phyloP scores from a whole-genome alignment of 2,888 invertebrate species.

The Drosophila acutilabella region DNA sequence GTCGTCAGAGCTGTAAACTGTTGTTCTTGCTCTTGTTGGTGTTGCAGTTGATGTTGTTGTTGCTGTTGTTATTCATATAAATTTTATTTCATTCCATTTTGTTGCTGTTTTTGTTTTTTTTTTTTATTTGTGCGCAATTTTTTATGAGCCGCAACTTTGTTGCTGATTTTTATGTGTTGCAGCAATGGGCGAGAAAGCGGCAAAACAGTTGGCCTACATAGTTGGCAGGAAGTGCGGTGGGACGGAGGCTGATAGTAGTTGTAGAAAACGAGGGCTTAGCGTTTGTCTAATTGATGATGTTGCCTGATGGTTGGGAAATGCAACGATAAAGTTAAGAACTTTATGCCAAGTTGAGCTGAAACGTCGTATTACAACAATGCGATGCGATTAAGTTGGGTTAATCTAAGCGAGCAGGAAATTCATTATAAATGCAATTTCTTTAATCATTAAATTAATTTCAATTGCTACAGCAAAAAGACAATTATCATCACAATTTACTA shows the following conservation, averaged over 20 bases:
- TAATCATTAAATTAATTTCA: constrained; percentile 16
- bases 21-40: constrained; percentile 54
- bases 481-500: not conserved
- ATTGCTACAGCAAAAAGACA: constrained; percentile 1
- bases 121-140: constrained; percentile 68
- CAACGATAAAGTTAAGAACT: constrained; percentile 36
- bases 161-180: constrained; percentile 79
- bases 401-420: constrained; percentile 28
- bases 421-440: constrained; percentile 22
- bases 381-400: constrained; percentile 17
- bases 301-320: constrained; percentile 20
- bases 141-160: constrained; percentile 79
- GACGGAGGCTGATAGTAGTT: not conserved
- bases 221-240: constrained; percentile 11
- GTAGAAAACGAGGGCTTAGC: constrained; percentile 43
- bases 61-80: constrained; percentile 78
- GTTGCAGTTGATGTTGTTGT: constrained; percentile 28
- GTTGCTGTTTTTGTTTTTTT: constrained; percentile 32
- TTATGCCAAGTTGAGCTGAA: constrained; percentile 34
- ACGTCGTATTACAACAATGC: constrained; percentile 16
- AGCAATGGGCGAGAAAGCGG: constrained; percentile 72
- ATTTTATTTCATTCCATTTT: constrained; percentile 78
- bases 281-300: constrained; percentile 67
- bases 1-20: constrained; percentile 69
- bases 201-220: constrained; percentile 73